Conservation (phyloP, 1,140 invertebrate genomes). For the Reticulitermes speratus region DNA sequence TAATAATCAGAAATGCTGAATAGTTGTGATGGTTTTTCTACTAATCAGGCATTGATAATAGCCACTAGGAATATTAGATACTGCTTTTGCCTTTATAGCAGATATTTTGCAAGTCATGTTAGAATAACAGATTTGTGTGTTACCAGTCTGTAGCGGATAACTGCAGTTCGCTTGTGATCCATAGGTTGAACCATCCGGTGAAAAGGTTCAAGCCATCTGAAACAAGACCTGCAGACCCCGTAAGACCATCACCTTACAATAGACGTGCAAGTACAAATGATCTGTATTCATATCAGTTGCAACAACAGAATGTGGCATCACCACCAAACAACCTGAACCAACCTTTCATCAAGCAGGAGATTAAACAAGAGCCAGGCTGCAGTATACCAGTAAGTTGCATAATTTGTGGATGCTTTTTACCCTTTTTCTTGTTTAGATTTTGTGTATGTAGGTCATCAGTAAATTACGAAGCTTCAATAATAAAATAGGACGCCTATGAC, state of each 20-base stretch:
- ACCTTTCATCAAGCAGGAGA: slow-evolving; percentile 42
- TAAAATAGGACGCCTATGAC: too few relatives aligned
- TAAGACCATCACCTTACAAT: slow-evolving; percentile 13
- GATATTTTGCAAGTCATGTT: too few relatives aligned
- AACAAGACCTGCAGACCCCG: slow-evolving; percentile 20
- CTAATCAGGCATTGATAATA: too few relatives aligned
- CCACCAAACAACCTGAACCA: slow-evolving; percentile 44
- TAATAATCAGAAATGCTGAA: too few relatives aligned
- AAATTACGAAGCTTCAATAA: too few relatives aligned
- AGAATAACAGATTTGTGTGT: too few relatives aligned
- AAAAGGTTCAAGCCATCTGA: slow-evolving; percentile 69
- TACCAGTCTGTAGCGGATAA: background rate
- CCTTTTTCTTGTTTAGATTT: too few relatives aligned
- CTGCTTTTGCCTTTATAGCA: too few relatives aligned
- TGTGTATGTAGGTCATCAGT: too few relatives aligned
- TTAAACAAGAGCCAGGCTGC: slow-evolving; percentile 48
- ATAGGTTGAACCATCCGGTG: slow-evolving; percentile 80
- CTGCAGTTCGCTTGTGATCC: background rate
- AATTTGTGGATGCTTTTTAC: too few relatives aligned
- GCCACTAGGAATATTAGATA: too few relatives aligned
- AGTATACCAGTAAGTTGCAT: background rate
- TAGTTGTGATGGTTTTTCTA: too few relatives aligned
- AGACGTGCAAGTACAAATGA: slow-evolving; percentile 59
- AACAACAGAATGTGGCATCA: background rate
- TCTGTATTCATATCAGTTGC: slow-evolving; percentile 52